Evolutionary conservation across 2,113 vertebrate genomes (phyloP), one percentile per base, ranked within the genome.

Genomic region (Bubo blakistoni): DNA sequence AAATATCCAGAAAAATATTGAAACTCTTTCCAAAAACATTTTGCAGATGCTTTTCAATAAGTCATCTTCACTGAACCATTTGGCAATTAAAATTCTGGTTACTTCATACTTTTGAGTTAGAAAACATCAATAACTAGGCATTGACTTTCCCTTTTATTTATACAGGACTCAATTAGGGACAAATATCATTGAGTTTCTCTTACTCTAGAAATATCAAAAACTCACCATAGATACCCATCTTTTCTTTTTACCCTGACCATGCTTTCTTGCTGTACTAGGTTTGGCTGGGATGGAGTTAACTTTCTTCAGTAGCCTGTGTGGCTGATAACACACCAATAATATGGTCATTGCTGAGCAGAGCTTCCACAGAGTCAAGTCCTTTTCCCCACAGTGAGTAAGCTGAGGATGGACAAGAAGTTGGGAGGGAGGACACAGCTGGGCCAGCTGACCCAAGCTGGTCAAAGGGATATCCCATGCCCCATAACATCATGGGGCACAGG

Each of bases 41-140:
- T 49, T 92, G 34, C 16, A 62, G 40, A 83, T 88, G 30, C 38
- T 91, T 65, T 36, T 69, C 69, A 87, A 6, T 79, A 93, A 93
- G 47, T 73, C 40, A 58, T 42, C 38, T 80, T 81, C 80, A 65
- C 61, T 71, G 77, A 79, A 80, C 76, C 19, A 62, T 93, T 55
- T 92, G 57, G 16, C 49, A 91, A 93, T 88, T 89, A 86, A 86
- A 83, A 83, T 90, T 94, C 84, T 94, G 47, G 40, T 67, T 88
- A 4, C 66, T 85, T 92, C 61, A 34, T 88, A 24, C 3, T 67
- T 62, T 81, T 80, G 34, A 66, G 47, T 52, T 83, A 49, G 54
- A 65, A 95, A 95, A 85, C 52, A 26, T 57, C 27, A 92, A 57
- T 13, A 81, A 51, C 13, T 61, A 11, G 7, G 2, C 17, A 55